phyloP scores from a whole-genome alignment of 2,113 vertebrate species.

The Miniopterus natalensis region DNA sequence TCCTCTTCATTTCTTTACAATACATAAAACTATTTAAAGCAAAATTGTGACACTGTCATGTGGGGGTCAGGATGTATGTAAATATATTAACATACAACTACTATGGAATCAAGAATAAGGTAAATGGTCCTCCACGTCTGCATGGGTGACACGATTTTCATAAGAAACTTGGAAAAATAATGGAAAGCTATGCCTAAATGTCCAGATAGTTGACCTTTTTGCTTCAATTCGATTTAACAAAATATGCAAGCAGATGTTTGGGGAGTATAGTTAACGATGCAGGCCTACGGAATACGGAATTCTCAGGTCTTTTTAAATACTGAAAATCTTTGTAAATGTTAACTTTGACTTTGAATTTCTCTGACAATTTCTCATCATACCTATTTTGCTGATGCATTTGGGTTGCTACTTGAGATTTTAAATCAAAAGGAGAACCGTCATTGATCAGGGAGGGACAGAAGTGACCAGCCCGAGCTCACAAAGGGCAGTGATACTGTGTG shows the following conservation, averaged over 20 bases:
- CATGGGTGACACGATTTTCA: background rate
- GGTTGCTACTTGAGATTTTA: background rate
- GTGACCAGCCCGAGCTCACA: background rate
- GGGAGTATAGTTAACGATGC: background rate
- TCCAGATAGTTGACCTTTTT: constrained; percentile 6
- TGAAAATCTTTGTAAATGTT: background rate
- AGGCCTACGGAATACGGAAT: background rate
- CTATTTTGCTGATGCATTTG: background rate
- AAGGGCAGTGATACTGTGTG: background rate
- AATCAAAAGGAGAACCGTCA: background rate
- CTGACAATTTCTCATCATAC: background rate
- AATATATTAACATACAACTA: background rate
- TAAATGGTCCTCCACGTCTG: background rate
- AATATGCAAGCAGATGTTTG: background rate
- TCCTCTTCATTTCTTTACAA: constrained; percentile 29
- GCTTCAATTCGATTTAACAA: background rate
- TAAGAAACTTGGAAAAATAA: constrained; percentile 20
- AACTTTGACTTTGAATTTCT: background rate
- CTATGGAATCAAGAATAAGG: background rate
- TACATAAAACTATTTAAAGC: background rate
- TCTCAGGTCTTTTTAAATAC: constrained; percentile 17
- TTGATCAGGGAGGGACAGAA: background rate
- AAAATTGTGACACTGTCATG: background rate
- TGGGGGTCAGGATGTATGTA: background rate
- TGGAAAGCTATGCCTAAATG: background rate